Evolutionary conservation across 2,888 invertebrate genomes (phyloP).

Genomic region (Epirrhoe alternata): DNA sequence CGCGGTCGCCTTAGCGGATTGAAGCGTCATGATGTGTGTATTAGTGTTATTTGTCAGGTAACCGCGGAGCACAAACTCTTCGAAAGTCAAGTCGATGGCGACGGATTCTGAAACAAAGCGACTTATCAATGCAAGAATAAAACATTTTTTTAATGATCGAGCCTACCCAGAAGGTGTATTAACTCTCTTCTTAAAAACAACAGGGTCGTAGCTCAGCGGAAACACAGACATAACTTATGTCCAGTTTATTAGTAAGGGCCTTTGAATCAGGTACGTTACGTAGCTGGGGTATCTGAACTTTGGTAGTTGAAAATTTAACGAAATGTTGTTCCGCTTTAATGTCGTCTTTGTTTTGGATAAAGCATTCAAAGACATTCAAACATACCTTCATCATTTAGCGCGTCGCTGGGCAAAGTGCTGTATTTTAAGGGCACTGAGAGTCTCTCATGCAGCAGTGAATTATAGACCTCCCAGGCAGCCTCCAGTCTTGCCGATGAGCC

Average conservation of each 20-base stretch:
- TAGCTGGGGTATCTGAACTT: too few relatives aligned
- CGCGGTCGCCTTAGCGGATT: constrained; percentile 61
- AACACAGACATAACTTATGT: too few relatives aligned
- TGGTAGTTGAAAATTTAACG: too few relatives aligned
- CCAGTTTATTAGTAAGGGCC: too few relatives aligned
- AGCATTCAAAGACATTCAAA: neutral
- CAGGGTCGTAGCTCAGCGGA: too few relatives aligned
- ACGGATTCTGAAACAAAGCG: constrained; percentile 78
- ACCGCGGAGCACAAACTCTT: constrained; percentile 76
- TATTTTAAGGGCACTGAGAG: constrained; percentile 57
- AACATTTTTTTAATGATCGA: too few relatives aligned
- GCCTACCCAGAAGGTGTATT: too few relatives aligned
- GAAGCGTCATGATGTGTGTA: constrained; percentile 57
- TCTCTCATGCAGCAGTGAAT: constrained; percentile 50
- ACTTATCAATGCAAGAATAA: neutral
- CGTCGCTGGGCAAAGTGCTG: constrained; percentile 76
- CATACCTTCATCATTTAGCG: constrained; percentile 79
- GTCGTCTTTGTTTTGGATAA: too few relatives aligned
- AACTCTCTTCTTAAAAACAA: too few relatives aligned
- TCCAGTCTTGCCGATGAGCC: constrained; percentile 87
- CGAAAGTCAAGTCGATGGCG: constrained; percentile 86
- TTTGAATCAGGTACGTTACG: too few relatives aligned
- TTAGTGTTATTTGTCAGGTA: constrained; percentile 57
- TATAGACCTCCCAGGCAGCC: constrained; percentile 78
- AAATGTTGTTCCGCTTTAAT: too few relatives aligned